These are phyloP conservation scores for Thaumatotibia leucotreta DNA, from an alignment of 1,140 invertebrate genomes.

Conservation along the genomic window DNA sequence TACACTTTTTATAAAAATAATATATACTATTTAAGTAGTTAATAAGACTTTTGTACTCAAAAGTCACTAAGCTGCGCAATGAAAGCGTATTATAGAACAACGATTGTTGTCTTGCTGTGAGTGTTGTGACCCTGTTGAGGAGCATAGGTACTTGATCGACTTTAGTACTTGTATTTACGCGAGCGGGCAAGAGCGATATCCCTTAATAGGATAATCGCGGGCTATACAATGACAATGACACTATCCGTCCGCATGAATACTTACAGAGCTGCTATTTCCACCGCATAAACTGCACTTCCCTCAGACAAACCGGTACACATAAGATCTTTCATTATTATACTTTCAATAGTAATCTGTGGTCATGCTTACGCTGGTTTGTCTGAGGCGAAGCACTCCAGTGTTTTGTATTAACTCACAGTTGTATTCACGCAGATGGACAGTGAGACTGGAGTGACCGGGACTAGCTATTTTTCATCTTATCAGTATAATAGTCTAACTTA, in stretches of 20 bases:
- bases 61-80: neutral
- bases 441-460: neutral
- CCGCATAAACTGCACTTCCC: neutral
- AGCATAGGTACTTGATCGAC: slow-evolving; percentile 12
- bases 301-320: neutral
- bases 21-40: no score
- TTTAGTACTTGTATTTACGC: slow-evolving; percentile 7
- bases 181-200: slow-evolving; percentile 5
- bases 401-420: neutral
- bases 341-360: neutral
- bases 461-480: neutral
- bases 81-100: neutral
- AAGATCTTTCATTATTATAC: neutral
- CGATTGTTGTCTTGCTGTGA: neutral
- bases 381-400: neutral
- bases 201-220: slow-evolving; percentile 56
- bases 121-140: neutral
- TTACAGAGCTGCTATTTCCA: neutral
- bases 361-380: neutral
- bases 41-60: neutral
- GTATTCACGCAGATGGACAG: neutral
- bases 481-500: neutral
- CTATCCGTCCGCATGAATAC: slow-evolving; percentile 7
- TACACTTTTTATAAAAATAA: no score
- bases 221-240: slow-evolving; percentile 18